phyloP scores from a whole-genome alignment of 2,113 vertebrate genomes.

The Ginglymostoma cirratum region DNA sequence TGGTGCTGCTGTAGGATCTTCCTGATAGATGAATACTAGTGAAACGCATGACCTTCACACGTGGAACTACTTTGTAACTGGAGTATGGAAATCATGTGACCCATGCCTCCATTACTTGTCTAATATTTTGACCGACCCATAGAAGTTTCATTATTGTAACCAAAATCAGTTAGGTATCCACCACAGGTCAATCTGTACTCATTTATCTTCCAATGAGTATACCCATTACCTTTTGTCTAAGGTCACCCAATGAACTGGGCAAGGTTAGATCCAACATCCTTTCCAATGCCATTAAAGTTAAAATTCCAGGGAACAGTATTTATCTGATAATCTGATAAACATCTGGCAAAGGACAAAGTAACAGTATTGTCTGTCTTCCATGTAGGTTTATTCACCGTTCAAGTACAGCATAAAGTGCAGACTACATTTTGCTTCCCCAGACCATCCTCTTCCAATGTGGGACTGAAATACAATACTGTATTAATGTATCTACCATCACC shows the following conservation, averaged over 20 bases:
- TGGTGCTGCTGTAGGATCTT: not conserved
- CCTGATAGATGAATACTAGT: not conserved
- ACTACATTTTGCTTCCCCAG: too few relatives aligned
- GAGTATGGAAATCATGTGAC: not conserved
- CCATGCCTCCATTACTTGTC: not conserved
- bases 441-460: too few relatives aligned
- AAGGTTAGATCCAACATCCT: not conserved
- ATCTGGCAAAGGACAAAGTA: too few relatives aligned
- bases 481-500: too few relatives aligned
- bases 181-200: not conserved
- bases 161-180: not conserved
- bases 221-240: not conserved
- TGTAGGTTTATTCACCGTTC: too few relatives aligned
- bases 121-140: not conserved
- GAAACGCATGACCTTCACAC: not conserved
- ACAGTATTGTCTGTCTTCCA: too few relatives aligned
- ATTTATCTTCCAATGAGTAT: not conserved
- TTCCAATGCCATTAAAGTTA: not conserved
- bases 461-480: too few relatives aligned
- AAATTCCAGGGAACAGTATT: not conserved
- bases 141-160: not conserved
- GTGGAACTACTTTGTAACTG: not conserved
- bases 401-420: too few relatives aligned
- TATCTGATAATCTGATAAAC: too few relatives aligned
- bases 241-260: not conserved